phyloP scores from a whole-genome alignment of 2,888 invertebrate genomes.

The Xestia ashworthii region DNA sequence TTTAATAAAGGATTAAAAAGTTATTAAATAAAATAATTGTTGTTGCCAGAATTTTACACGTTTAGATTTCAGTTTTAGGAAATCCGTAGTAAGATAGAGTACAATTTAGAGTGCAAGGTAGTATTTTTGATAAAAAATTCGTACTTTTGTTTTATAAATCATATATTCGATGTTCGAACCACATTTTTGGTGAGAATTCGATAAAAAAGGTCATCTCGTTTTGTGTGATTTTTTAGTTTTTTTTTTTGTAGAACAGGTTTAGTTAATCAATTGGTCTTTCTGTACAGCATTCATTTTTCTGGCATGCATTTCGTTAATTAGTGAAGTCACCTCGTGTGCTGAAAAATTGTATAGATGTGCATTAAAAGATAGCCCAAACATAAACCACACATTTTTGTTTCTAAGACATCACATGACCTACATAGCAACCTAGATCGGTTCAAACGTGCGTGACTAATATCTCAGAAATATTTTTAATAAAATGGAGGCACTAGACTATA shows the following conservation, averaged over 20 bases:
- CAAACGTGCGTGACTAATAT: conserved; percentile 34
- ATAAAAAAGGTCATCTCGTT: neutral
- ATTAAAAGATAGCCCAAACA: neutral
- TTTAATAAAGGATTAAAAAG: too few relatives aligned
- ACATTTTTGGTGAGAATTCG: neutral
- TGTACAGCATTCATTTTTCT: neutral
- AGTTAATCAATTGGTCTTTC: neutral
- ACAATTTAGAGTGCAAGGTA: too few relatives aligned
- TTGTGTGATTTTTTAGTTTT: neutral
- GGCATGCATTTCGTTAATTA: neutral
- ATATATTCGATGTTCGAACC: too few relatives aligned
- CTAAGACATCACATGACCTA: neutral
- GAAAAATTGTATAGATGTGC: neutral
- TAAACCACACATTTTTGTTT: neutral
- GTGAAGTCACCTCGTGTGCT: too few relatives aligned
- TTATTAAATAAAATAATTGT: too few relatives aligned
- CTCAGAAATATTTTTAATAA: conserved; percentile 41
- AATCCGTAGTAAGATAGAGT: too few relatives aligned
- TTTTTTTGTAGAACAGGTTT: neutral
- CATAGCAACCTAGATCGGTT: conserved; percentile 5
- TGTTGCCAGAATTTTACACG: too few relatives aligned
- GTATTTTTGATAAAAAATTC: too few relatives aligned
- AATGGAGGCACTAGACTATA: conserved; percentile 45
- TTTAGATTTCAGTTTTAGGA: too few relatives aligned
- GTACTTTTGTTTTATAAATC: too few relatives aligned